A percentile compares a stretch with the other conserved stretches of the same genome.
These are phyloP conservation scores for Drosophila putrida DNA, from an alignment of 2,888 invertebrate species.

Conservation along the genomic window DNA sequence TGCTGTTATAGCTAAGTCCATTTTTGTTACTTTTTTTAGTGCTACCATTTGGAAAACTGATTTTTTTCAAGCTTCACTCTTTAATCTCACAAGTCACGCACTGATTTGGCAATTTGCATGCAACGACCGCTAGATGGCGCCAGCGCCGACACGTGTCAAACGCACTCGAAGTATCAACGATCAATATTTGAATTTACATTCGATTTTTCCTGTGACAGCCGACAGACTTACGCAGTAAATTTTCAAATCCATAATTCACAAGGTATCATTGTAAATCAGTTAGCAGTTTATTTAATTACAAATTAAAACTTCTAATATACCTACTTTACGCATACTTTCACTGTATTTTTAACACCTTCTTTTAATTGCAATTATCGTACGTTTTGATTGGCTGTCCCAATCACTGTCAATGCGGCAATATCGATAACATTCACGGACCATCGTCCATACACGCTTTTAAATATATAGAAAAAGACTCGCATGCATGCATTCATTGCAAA, in stretches of 20 bases:
- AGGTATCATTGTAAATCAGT: too few species aligned
- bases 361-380: too few species aligned
- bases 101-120: constrained; percentile 75
- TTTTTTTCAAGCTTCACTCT: constrained; percentile 10
- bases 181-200: constrained; percentile 52
- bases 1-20: constrained; percentile 41
- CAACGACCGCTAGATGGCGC: constrained; percentile 68
- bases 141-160: constrained; percentile 39
- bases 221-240: constrained; percentile 7
- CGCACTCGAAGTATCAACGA: constrained; percentile 21
- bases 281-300: too few species aligned
- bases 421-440: constrained; percentile 36
- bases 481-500: constrained; percentile 55
- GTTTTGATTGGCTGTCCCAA: too few species aligned
- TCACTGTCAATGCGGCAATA: constrained; percentile 1
- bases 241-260: constrained; percentile 12
- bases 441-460: constrained; percentile 21
- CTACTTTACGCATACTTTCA: too few species aligned
- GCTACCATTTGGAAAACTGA: constrained; percentile 33
- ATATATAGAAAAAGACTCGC: constrained; percentile 19
- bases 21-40: constrained; percentile 29
- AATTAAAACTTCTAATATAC: too few species aligned
- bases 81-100: constrained; percentile 73
- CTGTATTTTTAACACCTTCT: too few species aligned
- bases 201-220: neutral